Base-by-base conservation (phyloP, 2,113 vertebrate species). In the Gymnorhina tibicen region DNA sequence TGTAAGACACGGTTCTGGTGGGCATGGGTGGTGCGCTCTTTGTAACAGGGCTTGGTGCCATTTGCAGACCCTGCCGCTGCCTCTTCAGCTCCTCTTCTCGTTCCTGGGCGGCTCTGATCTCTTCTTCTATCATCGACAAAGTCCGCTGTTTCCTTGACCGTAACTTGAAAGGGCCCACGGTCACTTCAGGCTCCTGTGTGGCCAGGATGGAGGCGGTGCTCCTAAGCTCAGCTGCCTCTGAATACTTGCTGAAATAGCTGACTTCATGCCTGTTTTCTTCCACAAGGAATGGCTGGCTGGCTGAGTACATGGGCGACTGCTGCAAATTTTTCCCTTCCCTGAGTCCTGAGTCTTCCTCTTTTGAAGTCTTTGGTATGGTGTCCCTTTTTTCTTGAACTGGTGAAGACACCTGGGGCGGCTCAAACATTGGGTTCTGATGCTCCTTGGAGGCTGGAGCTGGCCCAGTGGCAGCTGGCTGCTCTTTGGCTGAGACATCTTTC, bases 51-150 rank as follows among this genome's bases (percentile, higher is more conserved):
- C 97, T 98, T 0, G 95, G 98, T 22, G 96, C 84, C 18, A 97
- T 94, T 76, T 98, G 98, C 33, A 98, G 63, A 68, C 97, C 98
- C 93, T 99, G 98, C 63, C 99, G 98, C 96, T 99, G 98, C 86
- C 98, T 98, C 97, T 99, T 99, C 86, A 99, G 97, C 94, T 99
- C 99, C 82, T 99, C 99, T 87, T 99, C 99, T n/a, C 99, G 98
- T 62, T 99, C 98, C 97, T 99, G 99, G 76, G 99, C 99, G 9
- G 99, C 99, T 83, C 99, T 98, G 97, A 99, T 99, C 97, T 99
- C 99, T 96, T 99, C 99, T 89, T 99, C 99, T 4, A 99, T 99
- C 99, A 99, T 99, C 2, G 99, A 99, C 93, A 99, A 97, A 82
- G 99, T 99, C 90, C 98, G 96, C 97, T 99, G 99, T 97, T 99